A percentile compares a stretch with the other conserved stretches of the same genome.
These are phyloP conservation scores for Pogoniulus pusillus DNA, from an alignment of 2,797 vertebrate genomes.

Conservation along the genomic window DNA sequence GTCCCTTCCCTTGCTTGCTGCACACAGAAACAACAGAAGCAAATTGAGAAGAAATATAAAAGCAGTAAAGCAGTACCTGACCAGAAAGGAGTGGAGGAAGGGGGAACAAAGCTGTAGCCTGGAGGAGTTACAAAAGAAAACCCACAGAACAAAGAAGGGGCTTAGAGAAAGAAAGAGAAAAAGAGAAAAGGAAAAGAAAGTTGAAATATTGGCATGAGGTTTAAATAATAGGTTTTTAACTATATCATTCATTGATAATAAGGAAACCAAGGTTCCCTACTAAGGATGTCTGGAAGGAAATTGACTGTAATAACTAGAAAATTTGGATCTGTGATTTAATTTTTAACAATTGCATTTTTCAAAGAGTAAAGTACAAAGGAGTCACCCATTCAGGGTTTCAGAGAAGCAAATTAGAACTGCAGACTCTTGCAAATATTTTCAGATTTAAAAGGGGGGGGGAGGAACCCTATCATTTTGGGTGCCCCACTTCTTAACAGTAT, in stretches of 20 bases:
- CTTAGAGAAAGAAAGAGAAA: constrained; percentile 83
- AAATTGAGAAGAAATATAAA: constrained; percentile 73
- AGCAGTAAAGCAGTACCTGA: constrained; percentile 92
- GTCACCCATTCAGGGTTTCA: not conserved
- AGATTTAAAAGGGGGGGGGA: too few species aligned
- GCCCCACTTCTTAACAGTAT: not conserved
- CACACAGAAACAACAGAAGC: constrained; percentile 67
- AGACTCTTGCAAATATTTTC: not conserved
- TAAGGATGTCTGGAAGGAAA: constrained; percentile 64
- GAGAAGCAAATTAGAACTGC: not conserved
- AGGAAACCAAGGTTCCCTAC: constrained; percentile 57
- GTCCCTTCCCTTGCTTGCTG: constrained; percentile 64
- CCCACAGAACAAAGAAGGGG: constrained; percentile 92
- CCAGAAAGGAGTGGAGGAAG: constrained; percentile 98
- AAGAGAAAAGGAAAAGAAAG: constrained; percentile 87
- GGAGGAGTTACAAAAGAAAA: constrained; percentile 95
- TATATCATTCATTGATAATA: constrained; percentile 56
- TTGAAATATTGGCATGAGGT: constrained; percentile 77
- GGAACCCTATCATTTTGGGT: not conserved
- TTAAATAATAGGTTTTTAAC: constrained; percentile 52
- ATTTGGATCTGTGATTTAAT: constrained; percentile 44
- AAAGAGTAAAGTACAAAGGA: not conserved
- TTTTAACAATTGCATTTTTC: constrained; percentile 57
- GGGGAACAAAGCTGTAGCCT: constrained; percentile 98
- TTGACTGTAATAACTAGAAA: constrained; percentile 10